Conservation (phyloP, 1,140 invertebrate genomes). For the Trachelipus rathkii region DNA sequence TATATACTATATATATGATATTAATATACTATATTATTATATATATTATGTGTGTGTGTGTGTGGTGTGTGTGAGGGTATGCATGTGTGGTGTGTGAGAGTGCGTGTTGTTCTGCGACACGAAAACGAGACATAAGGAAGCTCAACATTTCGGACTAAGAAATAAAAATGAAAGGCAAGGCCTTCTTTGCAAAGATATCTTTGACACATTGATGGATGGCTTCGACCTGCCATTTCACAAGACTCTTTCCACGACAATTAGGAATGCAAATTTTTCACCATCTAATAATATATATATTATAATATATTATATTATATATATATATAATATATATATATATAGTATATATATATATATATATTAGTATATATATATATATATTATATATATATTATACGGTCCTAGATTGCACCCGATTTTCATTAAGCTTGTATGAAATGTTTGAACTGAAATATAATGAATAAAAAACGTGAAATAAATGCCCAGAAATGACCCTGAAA, state of each 20-base stretch:
- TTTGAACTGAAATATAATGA: too few relatives aligned
- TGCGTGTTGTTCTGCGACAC: too few relatives aligned
- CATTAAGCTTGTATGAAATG: too few relatives aligned
- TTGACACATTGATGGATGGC: not conserved
- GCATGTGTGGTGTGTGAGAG: too few relatives aligned
- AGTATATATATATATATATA: conserved; percentile 15
- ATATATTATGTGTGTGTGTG: too few relatives aligned
- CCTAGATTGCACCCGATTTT: too few relatives aligned
- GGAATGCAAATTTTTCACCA: not conserved
- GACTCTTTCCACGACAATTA: not conserved
- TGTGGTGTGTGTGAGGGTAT: too few relatives aligned
- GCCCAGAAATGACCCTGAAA: too few relatives aligned
- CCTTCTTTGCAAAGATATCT: not conserved
- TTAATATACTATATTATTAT: too few relatives aligned
- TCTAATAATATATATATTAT: not conserved
- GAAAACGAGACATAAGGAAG: too few relatives aligned
- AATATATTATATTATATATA: not conserved
- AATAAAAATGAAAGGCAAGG: not conserved
- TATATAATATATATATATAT: not conserved
- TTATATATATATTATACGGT: conserved; percentile 15
- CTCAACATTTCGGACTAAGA: not conserved
- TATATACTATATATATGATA: too few relatives aligned
- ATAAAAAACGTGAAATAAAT: too few relatives aligned
- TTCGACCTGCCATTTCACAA: not conserved
- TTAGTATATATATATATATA: conserved; percentile 4